Conservation (phyloP, 2,888 invertebrate genomes). For the Fabriciana adippe region DNA sequence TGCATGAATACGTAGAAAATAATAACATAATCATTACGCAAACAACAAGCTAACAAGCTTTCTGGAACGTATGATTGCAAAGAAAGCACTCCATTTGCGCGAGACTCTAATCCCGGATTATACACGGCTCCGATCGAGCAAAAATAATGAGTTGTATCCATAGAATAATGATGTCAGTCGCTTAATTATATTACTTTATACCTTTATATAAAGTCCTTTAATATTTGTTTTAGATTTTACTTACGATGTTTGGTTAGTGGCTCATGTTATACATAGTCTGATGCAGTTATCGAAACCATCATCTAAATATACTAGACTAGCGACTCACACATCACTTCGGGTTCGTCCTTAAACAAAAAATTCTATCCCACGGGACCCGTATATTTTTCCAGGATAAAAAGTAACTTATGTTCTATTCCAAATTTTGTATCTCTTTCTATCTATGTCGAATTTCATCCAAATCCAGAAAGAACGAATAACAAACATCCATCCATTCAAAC, state of each 20-base stretch:
- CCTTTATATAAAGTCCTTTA: neutral
- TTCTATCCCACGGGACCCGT: no score
- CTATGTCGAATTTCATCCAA: neutral
- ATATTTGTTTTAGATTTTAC: neutral
- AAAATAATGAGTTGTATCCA: slow-evolving; percentile 37
- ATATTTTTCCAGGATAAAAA: neutral
- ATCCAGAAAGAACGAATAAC: neutral
- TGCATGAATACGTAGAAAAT: slow-evolving; percentile 14
- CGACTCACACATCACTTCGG: no score
- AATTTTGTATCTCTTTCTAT: no score
- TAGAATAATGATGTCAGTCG: slow-evolving; percentile 5
- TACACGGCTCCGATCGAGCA: slow-evolving; percentile 32
- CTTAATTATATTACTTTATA: neutral
- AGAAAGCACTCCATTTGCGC: slow-evolving; percentile 40
- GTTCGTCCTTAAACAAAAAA: no score
- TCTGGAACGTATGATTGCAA: slow-evolving; percentile 32
- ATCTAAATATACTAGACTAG: no score
- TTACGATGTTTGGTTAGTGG: neutral
- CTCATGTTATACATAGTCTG: neutral
- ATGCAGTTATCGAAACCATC: no score
- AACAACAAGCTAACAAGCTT: slow-evolving; percentile 31
- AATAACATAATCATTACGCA: slow-evolving; percentile 14
- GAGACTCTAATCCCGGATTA: slow-evolving; percentile 40
- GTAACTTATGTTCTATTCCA: neutral
- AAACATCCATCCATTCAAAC: neutral